Evolutionary conservation across 1,140 invertebrate species (phyloP), one percentile per base, ranked within the genome.

Genomic region (Drosophila sp.): DNA sequence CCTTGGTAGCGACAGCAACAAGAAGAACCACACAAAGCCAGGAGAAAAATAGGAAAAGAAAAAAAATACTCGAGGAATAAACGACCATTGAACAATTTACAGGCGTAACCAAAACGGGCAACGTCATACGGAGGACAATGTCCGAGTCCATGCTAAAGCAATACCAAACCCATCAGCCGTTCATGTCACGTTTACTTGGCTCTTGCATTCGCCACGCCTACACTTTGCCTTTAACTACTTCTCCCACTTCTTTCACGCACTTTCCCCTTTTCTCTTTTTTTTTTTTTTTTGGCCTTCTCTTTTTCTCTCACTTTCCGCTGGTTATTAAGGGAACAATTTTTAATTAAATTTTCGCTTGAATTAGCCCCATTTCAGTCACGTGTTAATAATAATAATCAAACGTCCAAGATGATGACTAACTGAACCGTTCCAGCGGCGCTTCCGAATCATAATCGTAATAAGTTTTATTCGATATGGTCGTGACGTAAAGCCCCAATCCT

Each of bases 371-470:
- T 80, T 77, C 72, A 77, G 83, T 83, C 83, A 89, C 83, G 83
- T 86, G 83, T 80, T 89, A 89, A 87, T 87, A 89, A 89, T 89
- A 86, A 89, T 85, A 87, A 87, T 89, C 83, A 87, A 87, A 80
- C 66, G 79, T 70, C 65, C 62, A 67, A 47, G 38, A 50, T 50
- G 60, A 58, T 60, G 66, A 32, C 60, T 47, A 62, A 62, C 60
- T 17, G 8, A 58, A 35, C 23, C 33, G 8, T 58, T 38, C 1
- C 29, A 29, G 29, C 29, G 25, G n/a, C 27, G 29, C 64, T 57
- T 55, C 38, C 33, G 32, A 57, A 54, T 3, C 63, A 60, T 55
- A 74, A 71, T 77, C 60, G 69, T 77, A 58, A 66, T 40, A 27
- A 38, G 35, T 61, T 44, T 56, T 44, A 54, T 71, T 35, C 38